Evolutionary conservation across 2,113 vertebrate species (phyloP).

Genomic region (Alligator mississippiensis): DNA sequence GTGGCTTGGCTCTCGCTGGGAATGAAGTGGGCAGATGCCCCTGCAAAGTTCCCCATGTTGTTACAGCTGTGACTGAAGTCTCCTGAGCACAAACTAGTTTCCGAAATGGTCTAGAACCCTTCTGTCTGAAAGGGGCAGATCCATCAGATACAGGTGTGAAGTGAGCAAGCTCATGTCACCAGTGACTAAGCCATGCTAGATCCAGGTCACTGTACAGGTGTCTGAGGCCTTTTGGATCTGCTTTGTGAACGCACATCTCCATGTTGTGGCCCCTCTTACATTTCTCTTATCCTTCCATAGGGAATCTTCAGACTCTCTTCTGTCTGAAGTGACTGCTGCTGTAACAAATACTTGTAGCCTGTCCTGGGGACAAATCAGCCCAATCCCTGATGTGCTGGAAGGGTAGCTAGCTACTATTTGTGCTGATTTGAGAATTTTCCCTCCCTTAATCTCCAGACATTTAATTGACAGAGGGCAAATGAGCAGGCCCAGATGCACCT

Average conservation of each 20-base stretch:
- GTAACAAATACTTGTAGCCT: too few relatives aligned
- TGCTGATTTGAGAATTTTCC: not conserved
- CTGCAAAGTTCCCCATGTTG: too few relatives aligned
- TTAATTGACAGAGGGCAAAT: not conserved
- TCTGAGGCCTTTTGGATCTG: not conserved
- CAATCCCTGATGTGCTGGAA: not conserved
- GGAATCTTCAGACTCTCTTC: not conserved
- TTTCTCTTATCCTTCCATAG: not conserved
- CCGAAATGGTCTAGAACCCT: not conserved
- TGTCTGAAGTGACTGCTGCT: not conserved
- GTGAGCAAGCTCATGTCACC: not conserved
- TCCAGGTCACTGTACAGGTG: not conserved
- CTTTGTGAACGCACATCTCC: not conserved
- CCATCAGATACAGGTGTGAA: not conserved
- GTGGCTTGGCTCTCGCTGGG: not conserved
- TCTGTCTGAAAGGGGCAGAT: not conserved
- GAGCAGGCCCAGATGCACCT: not conserved
- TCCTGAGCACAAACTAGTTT: not conserved
- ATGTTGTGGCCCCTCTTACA: not conserved
- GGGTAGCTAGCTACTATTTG: not conserved
- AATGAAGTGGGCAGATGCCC: not conserved
- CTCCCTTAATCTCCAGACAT: too few relatives aligned
- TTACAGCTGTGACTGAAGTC: not conserved
- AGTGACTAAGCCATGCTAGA: not conserved
- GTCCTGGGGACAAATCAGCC: not conserved